Conservation (phyloP, 2,797 vertebrate species). For the Staurois parvus region DNA sequence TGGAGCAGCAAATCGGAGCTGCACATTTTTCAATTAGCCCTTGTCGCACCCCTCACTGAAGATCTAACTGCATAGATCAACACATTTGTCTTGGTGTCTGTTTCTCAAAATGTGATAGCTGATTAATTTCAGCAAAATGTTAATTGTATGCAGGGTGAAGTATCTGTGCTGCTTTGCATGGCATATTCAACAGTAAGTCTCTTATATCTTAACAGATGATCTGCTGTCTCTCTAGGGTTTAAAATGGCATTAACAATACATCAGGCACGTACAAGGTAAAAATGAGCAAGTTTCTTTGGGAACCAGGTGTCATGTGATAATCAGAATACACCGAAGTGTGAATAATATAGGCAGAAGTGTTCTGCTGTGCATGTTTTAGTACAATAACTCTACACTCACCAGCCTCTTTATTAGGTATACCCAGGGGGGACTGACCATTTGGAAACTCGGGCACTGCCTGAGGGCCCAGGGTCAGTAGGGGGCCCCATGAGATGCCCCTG, state of each 20-base stretch:
- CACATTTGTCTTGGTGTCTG: slow-evolving; percentile 46
- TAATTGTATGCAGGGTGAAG: slow-evolving; percentile 41
- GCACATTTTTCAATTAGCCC: slow-evolving; percentile 51
- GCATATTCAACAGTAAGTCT: slow-evolving; percentile 21
- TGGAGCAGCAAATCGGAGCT: slow-evolving; percentile 12
- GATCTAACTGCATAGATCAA: slow-evolving; percentile 46
- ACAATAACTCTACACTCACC: neutral
- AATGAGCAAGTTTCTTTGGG: neutral
- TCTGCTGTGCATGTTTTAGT: neutral
- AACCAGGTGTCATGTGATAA: neutral
- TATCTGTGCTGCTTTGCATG: slow-evolving; percentile 10
- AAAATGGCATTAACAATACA: slow-evolving; percentile 5
- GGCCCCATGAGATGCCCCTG: too few species aligned
- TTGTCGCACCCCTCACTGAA: slow-evolving; percentile 25
- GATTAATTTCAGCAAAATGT: slow-evolving; percentile 50
- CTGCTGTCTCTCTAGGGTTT: slow-evolving; percentile 15
- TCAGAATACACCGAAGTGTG: neutral
- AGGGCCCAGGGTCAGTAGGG: too few species aligned
- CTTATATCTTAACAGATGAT: slow-evolving; percentile 16
- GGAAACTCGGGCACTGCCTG: too few species aligned
- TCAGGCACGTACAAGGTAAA: neutral
- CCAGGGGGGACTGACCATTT: too few species aligned
- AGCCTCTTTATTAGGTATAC: too few species aligned
- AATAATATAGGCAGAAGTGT: neutral
- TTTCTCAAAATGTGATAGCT: slow-evolving; percentile 43